Percentiles rank a stretch among this genome's conserved stretches.
phyloP scores from a whole-genome alignment of 1,140 invertebrate species.

The Hirudo medicinalis region DNA sequence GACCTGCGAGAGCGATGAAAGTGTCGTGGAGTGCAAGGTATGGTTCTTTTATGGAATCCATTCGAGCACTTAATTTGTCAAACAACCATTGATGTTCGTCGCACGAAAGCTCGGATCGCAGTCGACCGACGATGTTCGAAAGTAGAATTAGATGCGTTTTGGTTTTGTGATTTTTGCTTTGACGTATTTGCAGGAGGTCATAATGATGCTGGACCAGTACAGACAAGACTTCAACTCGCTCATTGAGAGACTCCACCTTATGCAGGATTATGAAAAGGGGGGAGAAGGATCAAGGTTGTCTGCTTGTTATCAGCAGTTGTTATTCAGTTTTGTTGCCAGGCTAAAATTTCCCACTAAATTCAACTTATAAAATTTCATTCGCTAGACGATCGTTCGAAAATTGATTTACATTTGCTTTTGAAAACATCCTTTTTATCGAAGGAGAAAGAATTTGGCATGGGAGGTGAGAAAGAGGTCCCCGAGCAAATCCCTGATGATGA shows the following conservation, averaged over 20 bases:
- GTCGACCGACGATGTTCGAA: too few relatives aligned
- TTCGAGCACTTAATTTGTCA: conserved; percentile 3
- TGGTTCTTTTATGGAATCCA: neutral
- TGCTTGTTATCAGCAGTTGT: neutral
- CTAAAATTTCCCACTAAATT: neutral
- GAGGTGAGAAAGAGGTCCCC: conserved; percentile 84
- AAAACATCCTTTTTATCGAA: conserved; percentile 24
- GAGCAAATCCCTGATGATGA: conserved; percentile 36
- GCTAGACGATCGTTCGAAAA: neutral
- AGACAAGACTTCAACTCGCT: conserved; percentile 80
- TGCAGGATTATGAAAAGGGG: conserved; percentile 83
- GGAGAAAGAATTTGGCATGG: conserved; percentile 79
- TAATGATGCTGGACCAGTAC: conserved; percentile 82
- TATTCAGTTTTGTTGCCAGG: too few relatives aligned
- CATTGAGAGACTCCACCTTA: conserved; percentile 77
- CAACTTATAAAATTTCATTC: neutral
- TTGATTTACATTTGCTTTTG: too few relatives aligned
- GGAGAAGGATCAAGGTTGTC: conserved; percentile 34
- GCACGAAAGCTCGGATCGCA: too few relatives aligned
- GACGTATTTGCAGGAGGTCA: conserved; percentile 58
- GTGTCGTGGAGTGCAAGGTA: conserved; percentile 52
- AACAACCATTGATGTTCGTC: too few relatives aligned
- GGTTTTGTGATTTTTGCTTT: too few relatives aligned
- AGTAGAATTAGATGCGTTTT: too few relatives aligned
- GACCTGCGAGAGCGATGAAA: conserved; percentile 53